Conservation (phyloP, 2,888 invertebrate genomes). For the Leucophenga maculata region DNA sequence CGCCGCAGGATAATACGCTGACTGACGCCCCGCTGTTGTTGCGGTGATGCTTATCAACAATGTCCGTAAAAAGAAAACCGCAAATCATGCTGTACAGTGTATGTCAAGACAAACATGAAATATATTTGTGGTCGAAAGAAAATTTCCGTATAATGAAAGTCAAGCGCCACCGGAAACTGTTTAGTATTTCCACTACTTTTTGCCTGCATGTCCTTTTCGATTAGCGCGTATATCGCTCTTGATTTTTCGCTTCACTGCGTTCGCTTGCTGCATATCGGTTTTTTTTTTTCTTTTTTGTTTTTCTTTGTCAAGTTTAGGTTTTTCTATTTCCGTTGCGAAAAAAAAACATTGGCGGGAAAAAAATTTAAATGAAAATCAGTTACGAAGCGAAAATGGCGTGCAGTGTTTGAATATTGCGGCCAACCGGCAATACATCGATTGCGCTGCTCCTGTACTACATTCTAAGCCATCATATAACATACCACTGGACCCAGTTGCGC, state of each 20-base stretch:
- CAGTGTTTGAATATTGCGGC: conserved; percentile 14
- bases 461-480: too few relatives aligned
- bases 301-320: background rate
- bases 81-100: background rate
- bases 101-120: background rate
- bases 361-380: background rate
- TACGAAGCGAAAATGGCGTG: conserved; percentile 10
- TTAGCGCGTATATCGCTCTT: background rate
- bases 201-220: background rate
- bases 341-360: background rate
- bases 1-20: too few relatives aligned
- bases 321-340: background rate
- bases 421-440: conserved; percentile 5
- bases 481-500: too few relatives aligned
- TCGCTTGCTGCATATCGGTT: background rate
- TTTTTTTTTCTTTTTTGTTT: conserved; percentile 9
- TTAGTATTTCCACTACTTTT: conserved; percentile 5
- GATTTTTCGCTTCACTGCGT: conserved; percentile 17
- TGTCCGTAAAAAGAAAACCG: conserved; percentile 7
- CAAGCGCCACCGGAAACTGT: conserved; percentile 30
- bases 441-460: background rate
- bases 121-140: background rate
- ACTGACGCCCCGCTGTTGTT: background rate
- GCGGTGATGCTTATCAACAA: conserved; percentile 15
- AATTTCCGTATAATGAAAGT: conserved; percentile 10